These are phyloP conservation scores for Parnassius orleans DNA, from an alignment of 2,888 invertebrate species.

Conservation along the genomic window DNA sequence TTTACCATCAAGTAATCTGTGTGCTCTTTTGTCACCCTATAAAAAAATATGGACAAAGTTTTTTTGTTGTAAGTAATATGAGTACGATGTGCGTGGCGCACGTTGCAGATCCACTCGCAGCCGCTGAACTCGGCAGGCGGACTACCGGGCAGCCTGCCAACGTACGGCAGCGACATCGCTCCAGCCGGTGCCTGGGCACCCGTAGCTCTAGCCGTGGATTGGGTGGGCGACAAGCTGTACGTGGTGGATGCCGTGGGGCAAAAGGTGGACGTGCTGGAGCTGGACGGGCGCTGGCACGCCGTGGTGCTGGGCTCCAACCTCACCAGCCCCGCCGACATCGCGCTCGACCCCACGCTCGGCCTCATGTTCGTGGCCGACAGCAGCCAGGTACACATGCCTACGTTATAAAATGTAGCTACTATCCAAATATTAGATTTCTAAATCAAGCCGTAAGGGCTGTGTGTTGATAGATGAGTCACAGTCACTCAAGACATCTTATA, in stretches of 20 bases:
- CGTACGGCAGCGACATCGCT: constrained; percentile 84
- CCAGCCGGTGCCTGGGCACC: constrained; percentile 94
- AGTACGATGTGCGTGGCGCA: background rate
- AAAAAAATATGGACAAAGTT: too few relatives aligned
- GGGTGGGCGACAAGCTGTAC: constrained; percentile 98
- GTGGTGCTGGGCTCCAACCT: constrained; percentile 95
- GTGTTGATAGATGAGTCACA: too few relatives aligned
- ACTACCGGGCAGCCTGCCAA: constrained; percentile 60
- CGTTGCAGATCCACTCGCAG: constrained; percentile 81
- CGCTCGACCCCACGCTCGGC: constrained; percentile 95
- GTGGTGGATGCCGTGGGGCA: constrained; percentile 96
- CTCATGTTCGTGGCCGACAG: constrained; percentile 93
- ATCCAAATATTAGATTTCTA: too few relatives aligned
- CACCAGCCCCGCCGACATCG: constrained; percentile 94
- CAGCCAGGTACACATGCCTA: constrained; percentile 81
- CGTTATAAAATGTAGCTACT: too few relatives aligned
- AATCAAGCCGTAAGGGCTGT: too few relatives aligned
- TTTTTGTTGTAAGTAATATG: background rate
- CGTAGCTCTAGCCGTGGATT: constrained; percentile 95
- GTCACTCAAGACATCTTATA: too few relatives aligned
- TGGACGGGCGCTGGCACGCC: constrained; percentile 92
- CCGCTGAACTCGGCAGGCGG: constrained; percentile 71
- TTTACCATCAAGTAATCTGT: too few relatives aligned
- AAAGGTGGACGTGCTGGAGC: constrained; percentile 94
- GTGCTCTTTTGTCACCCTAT: too few relatives aligned